Conservation (phyloP, 2,888 invertebrate species). For the Epistrophe eligans region DNA sequence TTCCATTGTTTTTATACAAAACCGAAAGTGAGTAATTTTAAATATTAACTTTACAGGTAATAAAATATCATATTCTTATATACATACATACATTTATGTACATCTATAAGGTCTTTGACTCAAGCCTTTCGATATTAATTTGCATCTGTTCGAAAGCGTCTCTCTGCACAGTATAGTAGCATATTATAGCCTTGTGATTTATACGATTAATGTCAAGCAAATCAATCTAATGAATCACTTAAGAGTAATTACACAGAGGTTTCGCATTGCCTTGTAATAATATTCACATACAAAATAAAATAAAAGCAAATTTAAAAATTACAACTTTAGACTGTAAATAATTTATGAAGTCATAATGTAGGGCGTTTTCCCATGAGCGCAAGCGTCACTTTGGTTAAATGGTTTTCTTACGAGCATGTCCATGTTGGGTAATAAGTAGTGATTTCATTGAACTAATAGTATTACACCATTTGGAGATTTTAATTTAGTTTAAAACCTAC, state of each 20-base stretch:
- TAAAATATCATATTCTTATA: background rate
- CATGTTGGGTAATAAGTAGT: background rate
- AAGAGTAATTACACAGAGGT: constrained; percentile 39
- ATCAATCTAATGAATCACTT: constrained; percentile 63
- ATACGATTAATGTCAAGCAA: constrained; percentile 46
- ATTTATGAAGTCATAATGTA: constrained; percentile 35
- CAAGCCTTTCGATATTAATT: constrained; percentile 16
- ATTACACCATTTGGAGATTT: background rate
- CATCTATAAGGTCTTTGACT: constrained; percentile 46
- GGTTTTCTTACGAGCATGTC: background rate
- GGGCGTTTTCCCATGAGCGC: constrained; percentile 17
- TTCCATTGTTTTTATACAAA: constrained; percentile 13
- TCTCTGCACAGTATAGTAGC: constrained; percentile 14
- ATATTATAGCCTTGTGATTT: constrained; percentile 52
- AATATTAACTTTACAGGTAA: background rate
- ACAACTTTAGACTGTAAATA: constrained; percentile 32
- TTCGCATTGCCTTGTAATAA: constrained; percentile 36
- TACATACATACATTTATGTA: constrained; percentile 4
- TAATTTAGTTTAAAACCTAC: background rate
- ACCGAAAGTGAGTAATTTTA: constrained; percentile 5
- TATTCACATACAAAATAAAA: constrained; percentile 22
- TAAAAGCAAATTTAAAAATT: constrained; percentile 22
- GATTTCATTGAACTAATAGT: constrained; percentile 1
- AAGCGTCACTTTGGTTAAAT: background rate
- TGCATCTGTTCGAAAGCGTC: constrained; percentile 8